Conservation (phyloP, 2,797 vertebrate species). For the Sternotherus odoratus region DNA sequence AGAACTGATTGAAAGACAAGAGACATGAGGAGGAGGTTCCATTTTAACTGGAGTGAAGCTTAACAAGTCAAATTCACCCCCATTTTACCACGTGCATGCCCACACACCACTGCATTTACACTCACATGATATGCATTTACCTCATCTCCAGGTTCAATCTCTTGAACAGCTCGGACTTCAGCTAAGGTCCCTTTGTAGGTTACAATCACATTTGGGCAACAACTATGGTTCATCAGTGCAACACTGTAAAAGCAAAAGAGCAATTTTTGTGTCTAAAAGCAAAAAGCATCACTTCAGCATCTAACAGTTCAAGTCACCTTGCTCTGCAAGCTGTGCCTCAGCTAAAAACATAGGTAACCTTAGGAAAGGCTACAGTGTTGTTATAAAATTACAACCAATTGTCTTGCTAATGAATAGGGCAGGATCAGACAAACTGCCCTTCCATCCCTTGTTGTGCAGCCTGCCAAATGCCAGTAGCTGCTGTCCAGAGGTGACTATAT, state of each 20-base stretch:
- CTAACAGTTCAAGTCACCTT: background rate
- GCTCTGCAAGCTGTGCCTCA: background rate
- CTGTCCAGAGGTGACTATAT: background rate
- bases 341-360: slow-evolving; percentile 36
- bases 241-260: slow-evolving; percentile 82
- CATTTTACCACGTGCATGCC: fast-evolving
- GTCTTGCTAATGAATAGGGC: background rate
- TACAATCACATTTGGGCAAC: slow-evolving; percentile 95
- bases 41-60: background rate
- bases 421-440: background rate
- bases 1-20: background rate
- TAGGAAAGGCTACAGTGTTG: slow-evolving; percentile 21
- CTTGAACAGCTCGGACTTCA: slow-evolving; percentile 91
- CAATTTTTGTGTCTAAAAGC: background rate
- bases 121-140: slow-evolving; percentile 79
- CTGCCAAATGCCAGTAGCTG: background rate
- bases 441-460: background rate
- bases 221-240: slow-evolving; percentile 96
- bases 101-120: background rate
- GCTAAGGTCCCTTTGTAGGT: slow-evolving; percentile 91
- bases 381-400: background rate
- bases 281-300: background rate
- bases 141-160: slow-evolving; percentile 92
- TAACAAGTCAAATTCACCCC: background rate
- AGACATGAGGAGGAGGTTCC: background rate